Base-by-base conservation (phyloP, 2,113 vertebrate genomes). In the Trogon melanurus region DNA sequence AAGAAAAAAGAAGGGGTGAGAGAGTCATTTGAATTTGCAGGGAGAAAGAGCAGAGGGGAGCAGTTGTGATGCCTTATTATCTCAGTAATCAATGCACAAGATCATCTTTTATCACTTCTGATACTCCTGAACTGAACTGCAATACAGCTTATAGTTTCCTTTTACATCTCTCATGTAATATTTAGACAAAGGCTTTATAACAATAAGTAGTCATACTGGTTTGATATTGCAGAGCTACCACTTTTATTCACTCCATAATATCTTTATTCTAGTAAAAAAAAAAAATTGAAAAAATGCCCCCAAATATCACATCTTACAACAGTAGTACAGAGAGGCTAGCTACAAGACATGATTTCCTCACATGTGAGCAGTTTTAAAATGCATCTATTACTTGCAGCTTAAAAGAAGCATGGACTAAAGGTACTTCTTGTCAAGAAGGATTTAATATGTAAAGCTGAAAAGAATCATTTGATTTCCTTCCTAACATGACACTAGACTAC, bases 21-120 rank as follows among this genome's bases (percentile, higher is more conserved):
- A 38, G 4, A 70, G 6, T 36, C 1, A 48, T 72, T 79, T 65
- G 26, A 70, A 60, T 45, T 34, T 78, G 25, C 9, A 78, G 14
- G 5, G 5, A 1, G 0, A 1, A 2, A 6, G 5, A n/a, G 2
- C 3, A 47, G 4, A 53, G 6, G 0, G 5, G 6, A 89, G 27
- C 6, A 11, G 2, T 38, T 72, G 13, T 48, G 25, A 18, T 48
- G 4, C 16, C 19, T 70, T 91, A 53, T 34, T 79, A 16, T 32
- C 34, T 91, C 26, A 83, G 19, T 64, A 72, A 50, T 47, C 16
- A 75, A 14, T 32, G 10, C 5, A 45, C 1, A 5, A 8, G 13
- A 73, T 45, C 11, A 21, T 57, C 23, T 29, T 41, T 4, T 41
- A 13, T 25, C 4, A 47, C 5, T 90, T 62, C 27, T 56, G 10